phyloP scores from a whole-genome alignment of 2,797 vertebrate species.

The Hydrolagus colliei region DNA sequence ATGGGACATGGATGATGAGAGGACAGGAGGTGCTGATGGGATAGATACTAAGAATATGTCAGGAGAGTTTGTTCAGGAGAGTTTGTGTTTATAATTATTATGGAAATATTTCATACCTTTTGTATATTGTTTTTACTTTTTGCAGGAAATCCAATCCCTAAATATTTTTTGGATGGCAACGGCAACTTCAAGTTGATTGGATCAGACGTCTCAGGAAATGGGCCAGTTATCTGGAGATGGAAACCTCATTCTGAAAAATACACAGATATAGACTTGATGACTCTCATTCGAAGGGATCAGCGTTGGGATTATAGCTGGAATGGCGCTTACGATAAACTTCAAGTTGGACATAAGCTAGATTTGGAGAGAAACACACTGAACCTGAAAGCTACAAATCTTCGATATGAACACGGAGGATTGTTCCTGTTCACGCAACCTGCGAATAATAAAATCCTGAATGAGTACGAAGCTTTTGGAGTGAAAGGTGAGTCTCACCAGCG shows the following conservation, averaged over 20 bases:
- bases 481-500: not conserved
- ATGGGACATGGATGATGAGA: too few species aligned
- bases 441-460: not conserved
- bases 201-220: not conserved
- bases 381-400: not conserved
- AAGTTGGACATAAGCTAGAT: too few species aligned
- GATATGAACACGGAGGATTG: not conserved
- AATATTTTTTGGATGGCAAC: not conserved
- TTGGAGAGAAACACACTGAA: not conserved
- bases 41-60: too few species aligned
- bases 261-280: not conserved
- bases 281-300: not conserved
- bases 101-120: too few species aligned
- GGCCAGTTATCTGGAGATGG: slow-evolving; percentile 7
- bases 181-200: not conserved
- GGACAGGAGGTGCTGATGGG: too few species aligned
- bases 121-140: not conserved
- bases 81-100: too few species aligned
- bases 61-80: too few species aligned
- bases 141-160: not conserved
- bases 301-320: not conserved
- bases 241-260: slow-evolving; percentile 11
- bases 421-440: not conserved
- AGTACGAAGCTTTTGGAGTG: not conserved
- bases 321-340: too few species aligned